Evolutionary conservation across 2,797 vertebrate species (phyloP).

Genomic region (Ceryle rudis): DNA sequence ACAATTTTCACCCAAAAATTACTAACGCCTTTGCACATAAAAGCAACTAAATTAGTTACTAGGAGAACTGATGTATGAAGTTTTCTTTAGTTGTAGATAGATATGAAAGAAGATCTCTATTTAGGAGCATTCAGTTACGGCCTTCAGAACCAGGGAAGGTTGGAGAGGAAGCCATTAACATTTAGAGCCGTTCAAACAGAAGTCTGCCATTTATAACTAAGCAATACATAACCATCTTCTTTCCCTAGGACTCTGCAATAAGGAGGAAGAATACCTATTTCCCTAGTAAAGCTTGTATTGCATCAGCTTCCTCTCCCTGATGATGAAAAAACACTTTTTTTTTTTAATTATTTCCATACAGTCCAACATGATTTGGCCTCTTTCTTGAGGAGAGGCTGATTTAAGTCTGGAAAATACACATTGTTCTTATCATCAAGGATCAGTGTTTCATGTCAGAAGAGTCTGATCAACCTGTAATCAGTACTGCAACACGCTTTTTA

Average conservation of each 20-base stretch:
- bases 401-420: neutral
- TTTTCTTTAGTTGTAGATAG: neutral
- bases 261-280: neutral
- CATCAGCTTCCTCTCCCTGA: neutral
- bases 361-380: neutral
- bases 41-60: neutral
- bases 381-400: neutral
- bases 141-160: neutral
- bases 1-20: neutral
- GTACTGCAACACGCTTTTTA: neutral
- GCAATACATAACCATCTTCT: neutral
- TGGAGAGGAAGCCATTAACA: neutral
- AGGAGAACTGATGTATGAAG: neutral
- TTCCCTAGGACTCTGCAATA: neutral
- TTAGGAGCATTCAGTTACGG: neutral
- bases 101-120: neutral
- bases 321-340: neutral
- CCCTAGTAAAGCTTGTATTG: neutral
- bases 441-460: neutral
- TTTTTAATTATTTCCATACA: neutral
- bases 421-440: neutral
- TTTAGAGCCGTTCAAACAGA: neutral
- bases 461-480: accelerated
- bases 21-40: neutral
- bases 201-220: neutral